Evolutionary conservation across 1,140 invertebrate genomes (phyloP), one percentile per base, ranked within the genome.

Genomic region (Eupristina koningsbergeri): DNA sequence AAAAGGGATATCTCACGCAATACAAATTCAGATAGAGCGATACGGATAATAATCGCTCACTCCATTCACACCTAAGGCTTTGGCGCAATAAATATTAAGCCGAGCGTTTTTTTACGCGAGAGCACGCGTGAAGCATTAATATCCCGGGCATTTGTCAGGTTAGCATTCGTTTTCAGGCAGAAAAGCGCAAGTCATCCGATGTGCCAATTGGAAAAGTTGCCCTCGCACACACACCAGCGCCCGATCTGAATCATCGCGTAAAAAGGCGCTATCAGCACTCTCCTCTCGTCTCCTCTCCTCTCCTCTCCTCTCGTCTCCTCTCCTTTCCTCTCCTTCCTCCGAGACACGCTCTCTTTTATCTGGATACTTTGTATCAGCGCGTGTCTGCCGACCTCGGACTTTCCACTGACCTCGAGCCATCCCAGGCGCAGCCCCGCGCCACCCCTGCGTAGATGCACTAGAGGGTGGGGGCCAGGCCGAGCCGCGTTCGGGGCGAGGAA

Each of bases 331-430:
- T 71, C 41, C 19, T 71, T 71, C 41, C 67, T 41, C 36, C 19
- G 36, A 71, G 26, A n/a, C 67, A 41, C 67, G 67, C 11, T n/a
- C 11, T n/a, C 67, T n/a, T 71, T 41, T 41, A 41, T 41, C 36
- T 17, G 36, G 22, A n/a, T 71, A 41, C 22, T 9, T 41, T 71
- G 67, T 71, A 71, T 41, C 67, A 3, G 67, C 19, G 67, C 39
- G 34, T 41, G 22, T 71, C 19, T 11, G 36, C n/a, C n/a, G n/a
- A n/a, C n/a, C n/a, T n/a, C n/a, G n/a, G n/a, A n/a, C n/a, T n/a
- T 36, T 69, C 47, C 29, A 67, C 39, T 80, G 78, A 80, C 64
- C 78, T 45, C 64, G 67, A 73, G 67, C 50, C 41, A 58, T 71
- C 79, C 13, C 29, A 0, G 1, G 1, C 47, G 19, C 29, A 36